Evolutionary conservation across 2,113 vertebrate genomes (phyloP), one percentile per base, ranked within the genome.

Genomic region (Delphinus delphis): DNA sequence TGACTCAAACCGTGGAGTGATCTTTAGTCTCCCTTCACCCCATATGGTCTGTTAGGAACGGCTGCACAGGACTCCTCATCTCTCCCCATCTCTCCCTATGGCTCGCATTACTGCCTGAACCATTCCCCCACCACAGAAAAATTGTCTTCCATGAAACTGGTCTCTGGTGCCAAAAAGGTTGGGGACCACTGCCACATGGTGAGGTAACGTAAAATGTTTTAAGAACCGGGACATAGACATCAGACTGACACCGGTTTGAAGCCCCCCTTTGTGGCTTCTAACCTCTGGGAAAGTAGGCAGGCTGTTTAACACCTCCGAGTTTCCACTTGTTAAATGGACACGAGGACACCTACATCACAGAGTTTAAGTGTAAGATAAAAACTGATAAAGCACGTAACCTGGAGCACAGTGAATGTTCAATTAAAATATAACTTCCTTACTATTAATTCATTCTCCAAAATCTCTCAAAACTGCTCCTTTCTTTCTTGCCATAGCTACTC

Each of bases 331-430:
- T 53, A 67, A 90, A 85, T 79, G 11, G 38, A 13, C 38, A 38
- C 3, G 10, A 60, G 53, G 9, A 73, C 28, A 80, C 38, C 3
- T 38, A 31, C 6, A 5, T 70, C 36, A 33, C 23, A 23, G 33
- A 41, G 25, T 80, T 80, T 90, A 80, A 89, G 79, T 83, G n/a
- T 74, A 90, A 76, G 21, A 70, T 23, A 15, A 90, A 94, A 90
- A 85, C 9, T 26, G 36, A 55, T 31, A 81, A 71, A 65, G 10
- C 23, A 71, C 2, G 15, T 36, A 50, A 60, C 5, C 6, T 71
- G 33, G 58, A 65, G 3, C 17, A 84, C 21, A 82, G 28, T 17
- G 91, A n/a, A 73, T n/a, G 36, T 7, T 81, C 38, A 91, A 73
- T 85, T 85, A 86, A 93, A 96, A 85, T 44, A 2, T 63, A 44